phyloP scores from a whole-genome alignment of 1,140 invertebrate genomes.

The Psix sp. region DNA sequence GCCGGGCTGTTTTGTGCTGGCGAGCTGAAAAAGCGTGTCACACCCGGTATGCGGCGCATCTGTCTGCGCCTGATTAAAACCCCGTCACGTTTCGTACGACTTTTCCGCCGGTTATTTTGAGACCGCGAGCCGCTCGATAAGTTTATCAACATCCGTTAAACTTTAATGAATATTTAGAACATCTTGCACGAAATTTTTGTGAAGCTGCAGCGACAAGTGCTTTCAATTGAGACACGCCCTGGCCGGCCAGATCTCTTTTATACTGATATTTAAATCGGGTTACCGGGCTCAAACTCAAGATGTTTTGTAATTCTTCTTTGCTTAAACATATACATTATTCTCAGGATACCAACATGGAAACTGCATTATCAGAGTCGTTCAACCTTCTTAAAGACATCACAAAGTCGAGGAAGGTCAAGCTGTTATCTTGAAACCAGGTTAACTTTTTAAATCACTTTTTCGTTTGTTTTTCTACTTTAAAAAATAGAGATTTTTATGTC shows the following conservation, averaged over 20 bases:
- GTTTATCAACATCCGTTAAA: conserved; percentile 37
- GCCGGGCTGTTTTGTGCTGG: conserved; percentile 37
- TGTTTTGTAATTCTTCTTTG: too few relatives aligned
- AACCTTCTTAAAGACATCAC: too few relatives aligned
- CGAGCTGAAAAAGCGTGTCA: conserved; percentile 47
- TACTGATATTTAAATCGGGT: conserved; percentile 2
- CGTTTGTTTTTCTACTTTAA: too few relatives aligned
- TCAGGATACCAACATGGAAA: background rate
- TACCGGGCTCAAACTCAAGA: too few relatives aligned
- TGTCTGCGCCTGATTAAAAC: conserved; percentile 34
- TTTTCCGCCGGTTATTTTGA: conserved; percentile 60
- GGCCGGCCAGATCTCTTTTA: conserved; percentile 3
- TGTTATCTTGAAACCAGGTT: too few relatives aligned
- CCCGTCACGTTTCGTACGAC: conserved; percentile 59
- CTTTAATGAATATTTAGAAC: conserved; percentile 56
- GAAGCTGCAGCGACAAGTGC: conserved; percentile 6
- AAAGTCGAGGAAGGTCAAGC: too few relatives aligned
- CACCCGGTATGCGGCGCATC: conserved; percentile 37
- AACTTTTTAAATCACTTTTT: too few relatives aligned
- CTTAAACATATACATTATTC: too few relatives aligned
- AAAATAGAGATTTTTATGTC: too few relatives aligned
- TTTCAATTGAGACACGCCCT: conserved; percentile 23
- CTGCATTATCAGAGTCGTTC: background rate
- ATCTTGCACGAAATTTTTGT: conserved; percentile 21
- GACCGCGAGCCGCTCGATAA: conserved; percentile 42